phyloP scores from a whole-genome alignment of 2,113 vertebrate genomes.

The Stigmatopora argus region DNA sequence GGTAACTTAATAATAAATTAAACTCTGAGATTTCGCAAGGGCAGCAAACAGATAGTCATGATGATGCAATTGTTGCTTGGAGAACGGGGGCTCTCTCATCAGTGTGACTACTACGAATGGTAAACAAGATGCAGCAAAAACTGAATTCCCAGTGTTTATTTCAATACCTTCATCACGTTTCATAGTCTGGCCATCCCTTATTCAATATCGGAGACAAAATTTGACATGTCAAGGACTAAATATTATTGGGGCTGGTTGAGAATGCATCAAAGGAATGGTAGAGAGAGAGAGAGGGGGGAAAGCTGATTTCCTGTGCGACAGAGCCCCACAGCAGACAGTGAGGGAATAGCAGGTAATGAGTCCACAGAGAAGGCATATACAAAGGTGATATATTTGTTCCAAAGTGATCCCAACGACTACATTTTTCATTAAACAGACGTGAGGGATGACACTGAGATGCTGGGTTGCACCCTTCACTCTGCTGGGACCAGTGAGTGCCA shows the following conservation, averaged over 20 bases:
- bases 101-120: constrained; percentile 1
- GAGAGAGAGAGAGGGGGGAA: constrained; percentile 14
- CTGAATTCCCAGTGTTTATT: constrained; percentile 18
- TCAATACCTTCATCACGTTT: constrained; percentile 20
- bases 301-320: constrained; percentile 69
- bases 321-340: constrained; percentile 73
- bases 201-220: constrained; percentile 29
- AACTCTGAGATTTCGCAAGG: not conserved
- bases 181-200: constrained; percentile 17
- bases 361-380: not conserved
- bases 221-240: constrained; percentile 49
- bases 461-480: constrained; percentile 16
- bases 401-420: not conserved
- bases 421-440: not conserved
- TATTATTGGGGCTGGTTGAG: constrained; percentile 23
- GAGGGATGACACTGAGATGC: constrained; percentile 1
- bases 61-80: constrained; percentile 1
- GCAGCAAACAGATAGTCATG: not conserved
- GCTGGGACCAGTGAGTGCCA: constrained; percentile 3
- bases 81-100: not conserved
- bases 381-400: constrained; percentile 5
- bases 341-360: constrained; percentile 64
- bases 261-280: constrained; percentile 39
- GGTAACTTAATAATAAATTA: not conserved
- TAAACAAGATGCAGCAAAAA: not conserved